Evolutionary conservation across 1,140 invertebrate species (phyloP), one percentile per base, ranked within the genome.

Genomic region (Gonatopus flavifemur): DNA sequence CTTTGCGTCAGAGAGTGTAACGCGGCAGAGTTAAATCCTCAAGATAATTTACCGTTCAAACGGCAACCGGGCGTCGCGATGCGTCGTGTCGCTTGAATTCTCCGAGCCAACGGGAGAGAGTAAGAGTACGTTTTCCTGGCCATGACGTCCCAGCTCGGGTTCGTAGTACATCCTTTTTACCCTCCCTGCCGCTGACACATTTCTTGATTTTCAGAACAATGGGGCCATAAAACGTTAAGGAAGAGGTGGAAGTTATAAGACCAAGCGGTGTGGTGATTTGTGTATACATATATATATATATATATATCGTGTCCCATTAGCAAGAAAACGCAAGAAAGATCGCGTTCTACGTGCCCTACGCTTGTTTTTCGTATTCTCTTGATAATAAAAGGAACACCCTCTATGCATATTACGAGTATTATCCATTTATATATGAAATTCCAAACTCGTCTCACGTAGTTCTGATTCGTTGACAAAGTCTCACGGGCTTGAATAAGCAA

Each of bases 141-240:
- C 65, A 54, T 72, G 72, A 73, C 69, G 69, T 57, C 65, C 66
- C 55, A 22, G 38, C 49, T 58, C 57, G 53, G 63, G 61, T 59
- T 66, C 66, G n/a, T n/a, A n/a, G n/a, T n/a, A 52, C 57, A 59
- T 69, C 59, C 69, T 73, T 76, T 74, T 73, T 74, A 67, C 72
- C 66, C 69, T 62, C 53, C 55, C 74, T 78, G 75, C 42, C 54
- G 57, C 53, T 76, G 74, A 76, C 74, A 77, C 64, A 72, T 76
- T 76, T 74, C 72, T 72, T 74, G 72, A 75, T 76, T 74, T 74
- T 62, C 69, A 62, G 72, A 74, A 74, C 71, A 76, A 72, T 71
- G 66, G 64, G 63, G 62, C 69, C 65, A 73, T 74, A 72, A 74
- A 74, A 60, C 65, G 55, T 4, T 9, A 61, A 61, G 58, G 49